Evolutionary conservation across 2,797 vertebrate genomes (phyloP).

Genomic region (Helostoma temminkii): DNA sequence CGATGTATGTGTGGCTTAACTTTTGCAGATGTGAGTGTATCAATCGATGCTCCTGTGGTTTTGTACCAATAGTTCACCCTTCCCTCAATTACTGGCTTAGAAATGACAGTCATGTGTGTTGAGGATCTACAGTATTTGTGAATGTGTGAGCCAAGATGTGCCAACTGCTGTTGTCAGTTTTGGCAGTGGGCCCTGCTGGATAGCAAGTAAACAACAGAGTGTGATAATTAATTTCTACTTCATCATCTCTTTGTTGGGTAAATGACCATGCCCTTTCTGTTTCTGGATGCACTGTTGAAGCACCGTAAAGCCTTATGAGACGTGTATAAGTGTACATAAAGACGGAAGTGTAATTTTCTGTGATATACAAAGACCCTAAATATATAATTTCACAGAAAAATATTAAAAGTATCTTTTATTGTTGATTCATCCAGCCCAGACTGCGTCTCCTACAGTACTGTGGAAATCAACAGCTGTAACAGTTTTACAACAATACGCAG

Average conservation of each 20-base stretch:
- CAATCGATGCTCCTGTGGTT: slow-evolving; percentile 20
- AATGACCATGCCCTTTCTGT: slow-evolving; percentile 40
- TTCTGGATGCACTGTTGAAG: slow-evolving; percentile 62
- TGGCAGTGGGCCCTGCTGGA: slow-evolving; percentile 46
- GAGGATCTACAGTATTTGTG: slow-evolving; percentile 19
- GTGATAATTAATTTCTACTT: slow-evolving; percentile 52
- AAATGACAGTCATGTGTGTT: slow-evolving; percentile 29
- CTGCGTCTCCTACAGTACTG: too few species aligned
- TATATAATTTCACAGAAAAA: slow-evolving; percentile 6
- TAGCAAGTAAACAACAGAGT: slow-evolving; percentile 45
- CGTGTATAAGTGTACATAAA: slow-evolving; percentile 31
- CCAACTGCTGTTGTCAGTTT: slow-evolving; percentile 47
- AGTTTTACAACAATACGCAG: slow-evolving; percentile 18
- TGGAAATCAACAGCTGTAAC: neutral
- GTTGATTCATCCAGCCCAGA: neutral
- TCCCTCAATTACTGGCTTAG: slow-evolving; percentile 18
- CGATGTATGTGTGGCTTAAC: slow-evolving; percentile 11
- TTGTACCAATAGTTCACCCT: slow-evolving; percentile 6
- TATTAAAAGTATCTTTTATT: neutral
- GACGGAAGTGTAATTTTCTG: slow-evolving; percentile 22
- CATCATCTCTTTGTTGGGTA: slow-evolving; percentile 34
- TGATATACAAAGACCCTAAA: neutral
- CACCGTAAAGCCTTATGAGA: slow-evolving; percentile 65
- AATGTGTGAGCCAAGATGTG: slow-evolving; percentile 20
- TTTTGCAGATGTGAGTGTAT: slow-evolving; percentile 10